phyloP scores from a whole-genome alignment of 2,113 vertebrate species.

The Cryptotis parvus region DNA sequence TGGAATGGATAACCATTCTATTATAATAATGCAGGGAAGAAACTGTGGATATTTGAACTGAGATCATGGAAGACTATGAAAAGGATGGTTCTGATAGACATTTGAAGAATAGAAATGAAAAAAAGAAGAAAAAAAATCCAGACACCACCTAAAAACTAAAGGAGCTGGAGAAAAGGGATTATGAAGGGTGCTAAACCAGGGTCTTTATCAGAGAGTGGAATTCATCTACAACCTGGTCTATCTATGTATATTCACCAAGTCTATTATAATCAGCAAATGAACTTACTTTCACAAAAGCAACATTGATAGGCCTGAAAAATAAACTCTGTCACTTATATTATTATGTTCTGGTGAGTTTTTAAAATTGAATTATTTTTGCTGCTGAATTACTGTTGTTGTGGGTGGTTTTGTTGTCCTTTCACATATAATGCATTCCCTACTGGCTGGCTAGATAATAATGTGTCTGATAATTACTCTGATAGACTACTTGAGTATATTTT shows the following conservation, averaged over 20 bases:
- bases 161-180: not conserved
- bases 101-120: accelerated
- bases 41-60: not conserved
- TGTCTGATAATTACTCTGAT: conserved; percentile 46
- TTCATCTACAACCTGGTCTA: not conserved
- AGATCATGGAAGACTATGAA: not conserved
- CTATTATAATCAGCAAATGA: not conserved
- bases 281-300: not conserved
- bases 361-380: conserved; percentile 33
- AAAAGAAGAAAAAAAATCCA: not conserved
- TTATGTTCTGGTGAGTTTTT: conserved; percentile 21
- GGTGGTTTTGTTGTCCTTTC: not conserved
- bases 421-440: conserved; percentile 1
- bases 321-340: not conserved
- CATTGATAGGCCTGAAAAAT: not conserved
- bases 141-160: not conserved
- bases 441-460: conserved; percentile 36
- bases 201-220: not conserved
- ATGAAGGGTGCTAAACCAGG: not conserved
- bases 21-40: not conserved
- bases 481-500: conserved; percentile 58
- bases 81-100: not conserved
- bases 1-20: not conserved
- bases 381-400: not conserved
- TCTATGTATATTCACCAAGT: not conserved